These are phyloP conservation scores for Atta texana DNA, from an alignment of 1,140 invertebrate species.

Conservation along the genomic window DNA sequence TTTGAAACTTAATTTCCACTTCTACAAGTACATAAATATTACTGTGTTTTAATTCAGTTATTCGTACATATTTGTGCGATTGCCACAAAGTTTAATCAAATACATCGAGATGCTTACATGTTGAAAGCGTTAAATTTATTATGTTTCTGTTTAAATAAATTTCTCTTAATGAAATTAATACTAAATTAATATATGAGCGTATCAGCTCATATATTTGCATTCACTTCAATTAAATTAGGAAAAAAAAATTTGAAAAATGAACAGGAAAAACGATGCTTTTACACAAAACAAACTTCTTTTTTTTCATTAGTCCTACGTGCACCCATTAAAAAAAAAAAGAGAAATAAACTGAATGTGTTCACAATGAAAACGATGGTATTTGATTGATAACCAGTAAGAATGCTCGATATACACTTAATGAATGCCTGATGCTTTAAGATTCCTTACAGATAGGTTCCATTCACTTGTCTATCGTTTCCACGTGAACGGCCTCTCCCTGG, in stretches of 20 bases:
- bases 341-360: not conserved
- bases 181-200: not conserved
- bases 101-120: not conserved
- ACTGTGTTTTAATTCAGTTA: not conserved
- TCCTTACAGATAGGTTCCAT: slow-evolving; percentile 41
- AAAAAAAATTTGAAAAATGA: not conserved
- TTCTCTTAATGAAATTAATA: not conserved
- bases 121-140: not conserved
- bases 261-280: not conserved
- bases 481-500: slow-evolving; percentile 44
- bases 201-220: slow-evolving; percentile 6
- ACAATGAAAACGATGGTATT: slow-evolving; percentile 41
- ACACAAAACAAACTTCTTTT: not conserved
- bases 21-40: not conserved
- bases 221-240: slow-evolving; percentile 56
- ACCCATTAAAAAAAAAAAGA: not conserved
- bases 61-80: not conserved
- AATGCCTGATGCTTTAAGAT: slow-evolving; percentile 76
- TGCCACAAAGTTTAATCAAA: not conserved
- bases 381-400: slow-evolving; percentile 63
- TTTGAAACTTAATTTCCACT: not conserved
- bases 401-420: slow-evolving; percentile 59
- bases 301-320: not conserved
- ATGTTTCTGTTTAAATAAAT: slow-evolving; percentile 1
- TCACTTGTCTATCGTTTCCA: slow-evolving; percentile 63